Evolutionary conservation across 2,888 invertebrate genomes (phyloP).

Genomic region (Diarsia brunnea): DNA sequence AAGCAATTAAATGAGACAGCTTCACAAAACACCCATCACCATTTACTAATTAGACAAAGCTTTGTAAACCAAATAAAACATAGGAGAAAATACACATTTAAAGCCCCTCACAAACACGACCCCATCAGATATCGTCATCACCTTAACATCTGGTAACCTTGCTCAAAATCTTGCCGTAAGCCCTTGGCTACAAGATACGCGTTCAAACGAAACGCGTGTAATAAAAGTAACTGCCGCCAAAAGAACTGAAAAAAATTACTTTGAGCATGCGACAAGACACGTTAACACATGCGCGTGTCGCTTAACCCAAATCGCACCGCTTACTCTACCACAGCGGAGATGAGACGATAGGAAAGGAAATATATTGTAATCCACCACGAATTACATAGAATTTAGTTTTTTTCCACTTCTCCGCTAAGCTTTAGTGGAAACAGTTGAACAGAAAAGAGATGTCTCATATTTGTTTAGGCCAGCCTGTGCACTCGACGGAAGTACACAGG

Average conservation of each 20-base stretch:
- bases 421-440: too few relatives aligned
- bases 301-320: too few relatives aligned
- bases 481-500: too few relatives aligned
- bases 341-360: too few relatives aligned
- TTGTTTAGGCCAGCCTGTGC: too few relatives aligned
- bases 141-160: slow-evolving; percentile 26
- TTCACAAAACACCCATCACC: neutral
- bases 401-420: too few relatives aligned
- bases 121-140: slow-evolving; percentile 2
- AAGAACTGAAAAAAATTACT: neutral
- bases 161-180: slow-evolving; percentile 9
- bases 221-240: neutral
- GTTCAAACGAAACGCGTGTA: neutral
- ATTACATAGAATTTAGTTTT: too few relatives aligned
- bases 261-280: neutral
- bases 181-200: neutral
- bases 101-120: neutral
- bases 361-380: too few relatives aligned
- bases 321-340: too few relatives aligned
- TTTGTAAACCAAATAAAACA: slow-evolving; percentile 4
- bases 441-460: too few relatives aligned
- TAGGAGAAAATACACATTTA: slow-evolving; percentile 3
- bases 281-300: neutral
- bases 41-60: neutral
- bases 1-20: neutral